Evolutionary conservation across 2,888 invertebrate species (phyloP).

Genomic region (Pristionchus exspectatus): DNA sequence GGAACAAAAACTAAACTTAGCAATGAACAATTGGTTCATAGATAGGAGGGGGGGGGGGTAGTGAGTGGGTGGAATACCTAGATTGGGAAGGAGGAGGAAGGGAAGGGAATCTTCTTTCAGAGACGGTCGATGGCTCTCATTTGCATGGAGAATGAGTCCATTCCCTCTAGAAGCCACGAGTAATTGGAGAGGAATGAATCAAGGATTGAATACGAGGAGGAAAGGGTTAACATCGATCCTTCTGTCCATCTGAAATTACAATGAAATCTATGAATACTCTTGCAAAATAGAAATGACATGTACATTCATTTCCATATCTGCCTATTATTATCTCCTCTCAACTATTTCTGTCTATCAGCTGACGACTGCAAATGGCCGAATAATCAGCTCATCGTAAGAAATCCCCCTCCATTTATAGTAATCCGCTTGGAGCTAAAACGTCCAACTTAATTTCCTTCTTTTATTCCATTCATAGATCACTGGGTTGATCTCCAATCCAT

Average conservation of each 20-base stretch:
- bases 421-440: background rate
- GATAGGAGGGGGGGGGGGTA: background rate
- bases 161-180: slow-evolving; percentile 30
- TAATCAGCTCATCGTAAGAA: background rate
- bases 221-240: slow-evolving; percentile 1
- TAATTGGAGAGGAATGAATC: slow-evolving; percentile 48
- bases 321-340: background rate
- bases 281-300: background rate
- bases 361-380: background rate
- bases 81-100: background rate
- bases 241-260: slow-evolving; percentile 18
- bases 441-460: background rate
- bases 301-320: background rate
- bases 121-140: slow-evolving; percentile 31
- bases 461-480: background rate
- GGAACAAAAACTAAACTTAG: background rate
- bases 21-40: background rate
- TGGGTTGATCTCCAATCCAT: background rate
- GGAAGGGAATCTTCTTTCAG: background rate
- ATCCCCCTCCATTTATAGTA: background rate
- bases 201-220: slow-evolving; percentile 10
- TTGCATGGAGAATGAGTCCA: slow-evolving; percentile 11
- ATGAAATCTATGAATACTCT: background rate
- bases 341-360: background rate
- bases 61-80: slow-evolving; percentile 9